These are phyloP conservation scores for Pristionchus fissidentatus DNA, from an alignment of 2,888 invertebrate species.

Conservation along the genomic window DNA sequence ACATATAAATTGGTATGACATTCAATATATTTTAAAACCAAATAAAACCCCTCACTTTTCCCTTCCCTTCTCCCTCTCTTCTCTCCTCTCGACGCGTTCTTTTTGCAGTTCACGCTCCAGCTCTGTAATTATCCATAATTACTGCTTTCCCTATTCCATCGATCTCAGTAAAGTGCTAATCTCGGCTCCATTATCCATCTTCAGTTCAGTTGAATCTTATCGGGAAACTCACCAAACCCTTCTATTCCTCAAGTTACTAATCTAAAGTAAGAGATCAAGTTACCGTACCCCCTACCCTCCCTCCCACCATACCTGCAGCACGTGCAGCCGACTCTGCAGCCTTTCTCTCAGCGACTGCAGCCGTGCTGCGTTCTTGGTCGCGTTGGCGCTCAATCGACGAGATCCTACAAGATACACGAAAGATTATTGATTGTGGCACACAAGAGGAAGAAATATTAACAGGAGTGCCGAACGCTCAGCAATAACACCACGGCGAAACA, in stretches of 20 bases:
- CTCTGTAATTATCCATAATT: not conserved
- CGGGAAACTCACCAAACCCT: too few relatives aligned
- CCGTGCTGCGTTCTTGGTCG: slow-evolving; percentile 59
- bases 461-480: too few relatives aligned
- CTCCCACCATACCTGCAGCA: not conserved
- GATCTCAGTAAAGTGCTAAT: not conserved
- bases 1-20: too few relatives aligned
- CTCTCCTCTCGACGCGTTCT: slow-evolving; percentile 22
- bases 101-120: slow-evolving; percentile 25
- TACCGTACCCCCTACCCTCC: too few relatives aligned
- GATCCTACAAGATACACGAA: too few relatives aligned
- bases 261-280: not conserved
- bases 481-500: too few relatives aligned
- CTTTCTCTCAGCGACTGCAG: slow-evolving; percentile 20
- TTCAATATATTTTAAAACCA: not conserved
- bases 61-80: slow-evolving; percentile 34
- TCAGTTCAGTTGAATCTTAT: too few relatives aligned
- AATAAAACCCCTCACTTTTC: slow-evolving; percentile 4
- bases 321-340: not conserved
- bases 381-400: slow-evolving; percentile 60
- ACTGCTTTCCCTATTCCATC: not conserved
- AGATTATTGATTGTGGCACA: too few relatives aligned
- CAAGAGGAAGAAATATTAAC: too few relatives aligned
- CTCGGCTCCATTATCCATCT: too few relatives aligned
- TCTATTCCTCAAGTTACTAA: not conserved